Evolutionary conservation across 2,797 vertebrate genomes (phyloP).

Genomic region (Lepilemur septentrionalis): DNA sequence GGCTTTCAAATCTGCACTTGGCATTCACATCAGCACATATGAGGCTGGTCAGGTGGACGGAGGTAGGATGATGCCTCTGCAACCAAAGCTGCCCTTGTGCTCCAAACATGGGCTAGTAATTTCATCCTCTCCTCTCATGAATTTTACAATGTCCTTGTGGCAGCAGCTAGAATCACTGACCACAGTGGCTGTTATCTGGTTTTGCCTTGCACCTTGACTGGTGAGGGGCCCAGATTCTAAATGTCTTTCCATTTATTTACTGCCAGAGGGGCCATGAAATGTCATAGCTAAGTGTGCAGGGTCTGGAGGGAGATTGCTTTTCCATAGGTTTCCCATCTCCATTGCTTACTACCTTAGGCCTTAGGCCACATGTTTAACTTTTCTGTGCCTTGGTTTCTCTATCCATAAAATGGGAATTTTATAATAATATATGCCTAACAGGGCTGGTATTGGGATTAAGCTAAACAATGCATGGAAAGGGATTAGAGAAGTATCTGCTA

Average conservation of each 20-base stretch:
- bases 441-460: neutral
- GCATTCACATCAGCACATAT: neutral
- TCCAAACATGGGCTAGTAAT: neutral
- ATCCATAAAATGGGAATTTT: neutral
- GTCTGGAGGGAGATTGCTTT: neutral
- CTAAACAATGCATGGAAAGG: neutral
- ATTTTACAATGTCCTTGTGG: neutral
- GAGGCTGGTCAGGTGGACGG: neutral
- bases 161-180: neutral
- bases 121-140: constrained; percentile 38
- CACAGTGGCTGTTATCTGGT: neutral
- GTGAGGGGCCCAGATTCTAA: neutral
- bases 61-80: neutral
- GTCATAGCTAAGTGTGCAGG: neutral
- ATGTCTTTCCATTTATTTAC: neutral
- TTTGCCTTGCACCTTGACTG: too few species aligned
- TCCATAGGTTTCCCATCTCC: neutral
- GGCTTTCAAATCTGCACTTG: neutral
- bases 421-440: neutral
- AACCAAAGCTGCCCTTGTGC: neutral
- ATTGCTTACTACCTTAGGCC: neutral
- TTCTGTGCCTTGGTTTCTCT: neutral
- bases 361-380: neutral
- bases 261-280: neutral
- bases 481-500: neutral